phyloP scores from a whole-genome alignment of 2,888 invertebrate genomes.

The Cremastinae sp. region DNA sequence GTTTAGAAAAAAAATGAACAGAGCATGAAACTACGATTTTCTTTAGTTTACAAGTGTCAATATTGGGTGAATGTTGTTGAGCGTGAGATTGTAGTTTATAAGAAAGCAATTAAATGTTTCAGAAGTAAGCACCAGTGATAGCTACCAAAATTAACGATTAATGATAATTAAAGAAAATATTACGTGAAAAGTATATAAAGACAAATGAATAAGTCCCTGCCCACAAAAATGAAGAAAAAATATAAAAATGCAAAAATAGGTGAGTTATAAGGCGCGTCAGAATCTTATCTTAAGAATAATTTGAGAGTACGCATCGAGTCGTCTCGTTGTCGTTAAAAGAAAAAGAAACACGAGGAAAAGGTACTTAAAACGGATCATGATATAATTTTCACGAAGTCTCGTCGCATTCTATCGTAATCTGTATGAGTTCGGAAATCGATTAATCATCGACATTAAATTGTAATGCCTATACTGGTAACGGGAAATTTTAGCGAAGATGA shows the following conservation, averaged over 20 bases:
- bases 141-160: constrained; percentile 66
- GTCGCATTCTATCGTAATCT: constrained; percentile 11
- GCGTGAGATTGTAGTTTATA: constrained; percentile 57
- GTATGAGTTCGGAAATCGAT: constrained; percentile 39
- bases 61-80: constrained; percentile 57
- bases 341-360: too few relatives aligned
- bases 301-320: constrained; percentile 68
- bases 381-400: constrained; percentile 2
- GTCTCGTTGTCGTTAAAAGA: constrained; percentile 65
- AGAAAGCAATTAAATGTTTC: constrained; percentile 73
- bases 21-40: constrained; percentile 17
- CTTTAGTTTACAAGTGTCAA: constrained; percentile 19
- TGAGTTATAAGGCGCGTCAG: constrained; percentile 14
- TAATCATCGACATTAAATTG: constrained; percentile 20
- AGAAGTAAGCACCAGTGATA: constrained; percentile 76
- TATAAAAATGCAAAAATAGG: too few relatives aligned
- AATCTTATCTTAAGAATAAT: constrained; percentile 65
- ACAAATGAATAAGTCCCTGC: constrained; percentile 24
- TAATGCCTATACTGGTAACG: constrained; percentile 30
- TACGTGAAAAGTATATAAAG: constrained; percentile 40
- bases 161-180: constrained; percentile 46
- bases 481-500: constrained; percentile 33
- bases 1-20: not conserved
- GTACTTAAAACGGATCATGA: constrained; percentile 20
- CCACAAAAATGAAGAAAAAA: not conserved